phyloP scores from a whole-genome alignment of 2,113 vertebrate species.

The Xyliphius kryptos region DNA sequence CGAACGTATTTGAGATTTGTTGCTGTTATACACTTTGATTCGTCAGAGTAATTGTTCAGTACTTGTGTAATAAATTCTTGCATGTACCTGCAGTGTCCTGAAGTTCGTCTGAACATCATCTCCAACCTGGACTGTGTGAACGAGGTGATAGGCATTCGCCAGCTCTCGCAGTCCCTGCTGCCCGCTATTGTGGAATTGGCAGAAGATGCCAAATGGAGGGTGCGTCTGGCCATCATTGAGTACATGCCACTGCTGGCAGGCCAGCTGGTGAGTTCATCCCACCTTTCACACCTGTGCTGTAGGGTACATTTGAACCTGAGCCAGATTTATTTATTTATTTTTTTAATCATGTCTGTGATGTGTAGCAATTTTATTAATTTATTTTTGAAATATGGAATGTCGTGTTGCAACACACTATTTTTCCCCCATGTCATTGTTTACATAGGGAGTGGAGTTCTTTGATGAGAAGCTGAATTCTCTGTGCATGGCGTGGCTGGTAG shows the following conservation, averaged over 20 bases:
- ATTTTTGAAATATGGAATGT: too few species aligned
- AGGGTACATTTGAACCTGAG: too few species aligned
- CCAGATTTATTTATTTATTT: too few species aligned
- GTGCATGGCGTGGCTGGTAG: too few species aligned
- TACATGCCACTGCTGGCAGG: slow-evolving; percentile 86
- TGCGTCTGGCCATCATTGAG: slow-evolving; percentile 82
- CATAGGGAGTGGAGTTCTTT: slow-evolving; percentile 89
- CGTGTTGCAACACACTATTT: too few species aligned
- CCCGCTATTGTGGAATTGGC: slow-evolving; percentile 85
- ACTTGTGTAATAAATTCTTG: too few species aligned
- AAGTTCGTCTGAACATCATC: slow-evolving; percentile 86
- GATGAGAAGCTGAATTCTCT: slow-evolving; percentile 87
- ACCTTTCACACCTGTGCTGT: neutral
- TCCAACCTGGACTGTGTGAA: slow-evolving; percentile 87
- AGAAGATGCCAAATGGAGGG: slow-evolving; percentile 87
- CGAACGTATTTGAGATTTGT: too few species aligned
- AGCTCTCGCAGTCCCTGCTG: slow-evolving; percentile 84
- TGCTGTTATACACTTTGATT: neutral
- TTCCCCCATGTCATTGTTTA: too few species aligned
- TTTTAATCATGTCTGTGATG: too few species aligned
- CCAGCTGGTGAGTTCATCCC: slow-evolving; percentile 72
- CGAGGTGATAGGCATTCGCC: slow-evolving; percentile 83
- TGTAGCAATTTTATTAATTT: too few species aligned
- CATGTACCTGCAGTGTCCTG: slow-evolving; percentile 69
- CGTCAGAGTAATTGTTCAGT: neutral